Percentiles rank a stretch among this genome's conserved stretches.
phyloP scores from a whole-genome alignment of 1,140 invertebrate genomes.

The Heterodera schachtii region DNA sequence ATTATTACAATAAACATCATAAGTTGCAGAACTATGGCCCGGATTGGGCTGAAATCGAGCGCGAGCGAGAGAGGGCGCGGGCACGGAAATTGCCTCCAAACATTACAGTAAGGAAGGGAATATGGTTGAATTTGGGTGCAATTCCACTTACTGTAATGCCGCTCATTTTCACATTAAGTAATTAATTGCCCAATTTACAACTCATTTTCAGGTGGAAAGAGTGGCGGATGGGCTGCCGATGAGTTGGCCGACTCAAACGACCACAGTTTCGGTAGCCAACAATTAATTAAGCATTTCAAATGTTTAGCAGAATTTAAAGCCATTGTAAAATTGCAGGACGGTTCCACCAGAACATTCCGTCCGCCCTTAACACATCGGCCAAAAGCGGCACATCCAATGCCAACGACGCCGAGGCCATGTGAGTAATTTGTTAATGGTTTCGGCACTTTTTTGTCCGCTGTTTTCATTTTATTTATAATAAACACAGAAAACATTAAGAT shows the following conservation, averaged over 20 bases:
- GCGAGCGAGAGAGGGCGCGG: not conserved
- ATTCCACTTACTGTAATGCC: too few relatives aligned
- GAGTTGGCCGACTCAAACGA: not conserved
- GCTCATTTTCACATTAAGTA: not conserved
- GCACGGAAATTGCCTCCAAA: not conserved
- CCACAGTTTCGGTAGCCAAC: not conserved
- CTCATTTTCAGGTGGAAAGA: not conserved
- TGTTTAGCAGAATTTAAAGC: too few relatives aligned
- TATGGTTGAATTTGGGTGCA: too few relatives aligned
- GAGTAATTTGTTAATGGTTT: not conserved
- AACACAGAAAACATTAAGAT: too few relatives aligned
- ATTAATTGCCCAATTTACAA: not conserved
- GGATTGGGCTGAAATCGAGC: constrained; percentile 28
- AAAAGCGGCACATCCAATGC: not conserved
- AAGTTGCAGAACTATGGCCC: constrained; percentile 34
- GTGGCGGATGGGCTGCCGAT: constrained; percentile 22
- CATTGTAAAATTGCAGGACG: not conserved
- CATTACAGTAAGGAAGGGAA: not conserved
- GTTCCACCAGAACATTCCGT: not conserved
- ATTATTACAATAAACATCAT: too few relatives aligned
- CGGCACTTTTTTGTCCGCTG: too few relatives aligned
- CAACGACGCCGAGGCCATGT: not conserved
- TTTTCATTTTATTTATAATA: too few relatives aligned
- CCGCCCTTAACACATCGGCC: not conserved
- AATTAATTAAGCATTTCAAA: too few relatives aligned